phyloP scores from a whole-genome alignment of 2,113 vertebrate species.

The Turdus rufiventris region DNA sequence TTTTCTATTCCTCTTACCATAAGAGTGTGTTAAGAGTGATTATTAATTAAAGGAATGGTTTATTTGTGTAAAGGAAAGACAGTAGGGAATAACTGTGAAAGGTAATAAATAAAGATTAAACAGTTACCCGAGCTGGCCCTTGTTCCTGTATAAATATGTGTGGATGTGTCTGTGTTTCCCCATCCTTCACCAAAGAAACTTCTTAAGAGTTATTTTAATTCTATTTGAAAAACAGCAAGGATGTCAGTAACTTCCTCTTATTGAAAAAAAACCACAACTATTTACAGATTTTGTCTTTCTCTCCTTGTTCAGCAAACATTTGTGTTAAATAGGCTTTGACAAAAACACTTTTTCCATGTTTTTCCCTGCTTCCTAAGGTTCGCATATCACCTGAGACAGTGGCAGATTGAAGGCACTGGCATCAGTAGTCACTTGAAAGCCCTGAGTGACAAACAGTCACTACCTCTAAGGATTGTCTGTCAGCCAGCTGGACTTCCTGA shows the following conservation, averaged over 20 bases:
- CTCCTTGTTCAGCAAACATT: neutral
- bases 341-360: neutral
- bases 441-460: constrained; percentile 95
- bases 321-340: neutral
- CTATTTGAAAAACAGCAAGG: neutral
- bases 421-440: constrained; percentile 99
- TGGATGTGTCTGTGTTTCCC: neutral
- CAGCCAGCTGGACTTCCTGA: constrained; percentile 97
- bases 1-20: neutral
- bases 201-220: neutral
- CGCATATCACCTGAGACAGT: constrained; percentile 96
- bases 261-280: neutral
- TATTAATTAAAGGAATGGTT: neutral
- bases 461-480: constrained; percentile 94
- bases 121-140: neutral
- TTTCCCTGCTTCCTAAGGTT: constrained; percentile 78
- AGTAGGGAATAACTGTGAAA: neutral
- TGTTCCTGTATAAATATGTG: neutral
- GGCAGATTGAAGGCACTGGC: constrained; percentile 98
- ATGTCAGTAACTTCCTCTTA: neutral
- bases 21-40: neutral
- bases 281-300: neutral
- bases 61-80: neutral
- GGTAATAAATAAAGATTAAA: neutral
- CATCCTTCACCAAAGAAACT: neutral